phyloP scores from a whole-genome alignment of 2,113 vertebrate genomes.

The Pterocles gutturalis region DNA sequence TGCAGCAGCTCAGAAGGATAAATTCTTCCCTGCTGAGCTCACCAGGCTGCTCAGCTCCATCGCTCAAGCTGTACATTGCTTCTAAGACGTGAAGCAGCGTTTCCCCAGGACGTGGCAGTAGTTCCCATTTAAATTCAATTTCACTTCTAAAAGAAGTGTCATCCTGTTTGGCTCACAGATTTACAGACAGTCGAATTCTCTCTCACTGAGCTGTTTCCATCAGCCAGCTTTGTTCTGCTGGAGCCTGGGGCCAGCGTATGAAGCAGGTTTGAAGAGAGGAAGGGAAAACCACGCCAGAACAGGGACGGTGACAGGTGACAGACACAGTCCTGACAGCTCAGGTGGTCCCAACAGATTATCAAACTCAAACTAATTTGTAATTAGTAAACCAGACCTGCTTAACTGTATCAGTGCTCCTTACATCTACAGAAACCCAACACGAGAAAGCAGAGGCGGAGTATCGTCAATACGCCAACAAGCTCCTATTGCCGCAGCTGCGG shows the following conservation, averaged over 20 bases:
- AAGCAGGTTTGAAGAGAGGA: not conserved
- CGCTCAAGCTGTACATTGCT: not conserved
- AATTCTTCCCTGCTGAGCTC: not conserved
- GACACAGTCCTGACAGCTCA: not conserved
- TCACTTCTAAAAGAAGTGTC: not conserved
- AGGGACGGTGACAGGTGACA: not conserved
- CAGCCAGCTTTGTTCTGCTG: not conserved
- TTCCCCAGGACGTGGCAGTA: not conserved
- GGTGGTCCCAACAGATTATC: not conserved
- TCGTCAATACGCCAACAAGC: not conserved
- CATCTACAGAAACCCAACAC: not conserved
- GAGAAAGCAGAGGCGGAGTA: not conserved
- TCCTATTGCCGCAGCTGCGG: not conserved
- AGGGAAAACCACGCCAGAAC: not conserved
- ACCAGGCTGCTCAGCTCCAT: not conserved
- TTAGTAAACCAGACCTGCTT: not conserved
- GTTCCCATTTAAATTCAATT: not conserved
- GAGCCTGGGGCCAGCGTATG: not conserved
- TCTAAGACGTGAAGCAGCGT: not conserved
- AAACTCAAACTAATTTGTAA: not conserved
- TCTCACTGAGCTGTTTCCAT: not conserved
- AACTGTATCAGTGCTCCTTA: not conserved
- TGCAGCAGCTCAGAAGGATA: not conserved
- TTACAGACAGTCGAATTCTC: not conserved
- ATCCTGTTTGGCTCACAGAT: not conserved